Conservation (phyloP, 2,113 vertebrate genomes). For the Bothrops jararaca region DNA sequence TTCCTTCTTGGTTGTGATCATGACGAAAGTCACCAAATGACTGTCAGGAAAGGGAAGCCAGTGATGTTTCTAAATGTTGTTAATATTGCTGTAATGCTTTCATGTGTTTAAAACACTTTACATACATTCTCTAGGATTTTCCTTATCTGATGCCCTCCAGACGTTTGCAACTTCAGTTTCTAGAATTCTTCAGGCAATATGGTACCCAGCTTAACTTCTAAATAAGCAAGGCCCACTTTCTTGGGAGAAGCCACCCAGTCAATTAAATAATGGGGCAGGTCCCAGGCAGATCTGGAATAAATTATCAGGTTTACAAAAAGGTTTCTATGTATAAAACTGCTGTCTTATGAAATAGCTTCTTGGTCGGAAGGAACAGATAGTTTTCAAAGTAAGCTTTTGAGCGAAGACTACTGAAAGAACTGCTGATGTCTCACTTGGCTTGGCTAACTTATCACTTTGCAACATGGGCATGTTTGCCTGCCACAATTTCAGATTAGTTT, state of each 20-base stretch:
- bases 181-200: not conserved
- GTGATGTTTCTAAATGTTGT: not conserved
- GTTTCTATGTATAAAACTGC: no score
- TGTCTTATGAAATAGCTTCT: not conserved
- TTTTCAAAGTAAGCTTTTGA: not conserved
- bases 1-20: not conserved
- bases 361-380: not conserved
- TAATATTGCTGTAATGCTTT: not conserved
- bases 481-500: not conserved
- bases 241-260: not conserved
- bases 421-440: not conserved
- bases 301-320: not conserved
- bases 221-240: not conserved
- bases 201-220: not conserved
- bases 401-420: not conserved
- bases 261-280: not conserved
- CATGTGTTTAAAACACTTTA: not conserved
- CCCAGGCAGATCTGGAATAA: not conserved
- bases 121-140: not conserved
- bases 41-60: not conserved
- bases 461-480: not conserved
- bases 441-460: not conserved
- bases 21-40: not conserved
- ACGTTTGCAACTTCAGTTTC: not conserved
- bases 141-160: not conserved